Conservation (phyloP, 1,140 invertebrate genomes). For the Pseudobourletiella spinata region DNA sequence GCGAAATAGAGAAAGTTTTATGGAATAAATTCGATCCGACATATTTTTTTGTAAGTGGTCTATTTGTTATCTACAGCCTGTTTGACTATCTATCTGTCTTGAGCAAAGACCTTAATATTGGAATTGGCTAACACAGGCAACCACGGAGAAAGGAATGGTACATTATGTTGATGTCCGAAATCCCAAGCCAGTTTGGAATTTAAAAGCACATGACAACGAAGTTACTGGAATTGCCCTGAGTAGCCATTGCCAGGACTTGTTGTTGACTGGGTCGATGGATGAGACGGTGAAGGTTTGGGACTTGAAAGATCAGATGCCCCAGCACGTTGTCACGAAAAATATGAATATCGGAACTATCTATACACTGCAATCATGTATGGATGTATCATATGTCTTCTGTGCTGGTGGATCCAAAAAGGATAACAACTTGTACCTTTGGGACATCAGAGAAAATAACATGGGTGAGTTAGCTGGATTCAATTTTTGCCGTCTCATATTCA, state of each 20-base stretch:
- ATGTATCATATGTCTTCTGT: constrained; percentile 67
- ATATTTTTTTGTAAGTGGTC: constrained; percentile 58
- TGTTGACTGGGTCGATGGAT: constrained; percentile 64
- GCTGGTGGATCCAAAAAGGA: constrained; percentile 75
- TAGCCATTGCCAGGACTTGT: constrained; percentile 44
- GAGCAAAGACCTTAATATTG: neutral
- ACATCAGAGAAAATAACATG: constrained; percentile 57
- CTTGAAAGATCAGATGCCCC: constrained; percentile 40
- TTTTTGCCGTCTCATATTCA: no score
- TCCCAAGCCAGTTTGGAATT: constrained; percentile 61
- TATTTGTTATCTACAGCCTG: no score
- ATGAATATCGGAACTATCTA: constrained; percentile 60
- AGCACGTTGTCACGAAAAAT: constrained; percentile 50
- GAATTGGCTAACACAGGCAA: constrained; percentile 47
- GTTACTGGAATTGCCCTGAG: constrained; percentile 52
- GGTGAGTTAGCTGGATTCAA: no score
- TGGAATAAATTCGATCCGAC: constrained; percentile 72
- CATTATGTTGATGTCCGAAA: constrained; percentile 68
- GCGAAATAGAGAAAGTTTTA: constrained; percentile 77
- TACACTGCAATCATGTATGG: constrained; percentile 64
- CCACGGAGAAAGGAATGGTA: constrained; percentile 67
- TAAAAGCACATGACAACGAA: constrained; percentile 69
- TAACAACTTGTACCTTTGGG: constrained; percentile 64
- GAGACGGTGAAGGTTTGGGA: constrained; percentile 73
- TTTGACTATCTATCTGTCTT: neutral